A percentile compares a stretch with the other conserved stretches of the same genome.
Conservation (phyloP, 2,797 vertebrate genomes). For the Pantherophis alleghaniensis region DNA sequence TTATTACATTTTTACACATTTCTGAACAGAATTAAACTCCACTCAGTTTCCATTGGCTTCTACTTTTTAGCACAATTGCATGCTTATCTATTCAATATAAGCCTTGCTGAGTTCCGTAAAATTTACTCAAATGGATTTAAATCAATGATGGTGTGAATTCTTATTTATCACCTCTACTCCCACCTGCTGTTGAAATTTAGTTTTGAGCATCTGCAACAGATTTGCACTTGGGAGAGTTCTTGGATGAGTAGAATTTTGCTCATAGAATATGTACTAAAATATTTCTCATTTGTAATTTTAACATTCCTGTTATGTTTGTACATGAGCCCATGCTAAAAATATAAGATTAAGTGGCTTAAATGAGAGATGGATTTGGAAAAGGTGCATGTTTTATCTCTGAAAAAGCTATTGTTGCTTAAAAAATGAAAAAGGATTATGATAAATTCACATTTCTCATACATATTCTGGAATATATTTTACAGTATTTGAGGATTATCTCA, state of each 20-base stretch:
- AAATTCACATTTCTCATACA: background rate
- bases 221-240: background rate
- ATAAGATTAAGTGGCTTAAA: background rate
- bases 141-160: background rate
- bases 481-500: background rate
- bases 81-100: background rate
- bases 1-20: background rate
- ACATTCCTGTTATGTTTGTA: background rate
- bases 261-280: background rate
- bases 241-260: background rate
- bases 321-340: background rate
- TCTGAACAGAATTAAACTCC: background rate
- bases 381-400: background rate
- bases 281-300: background rate
- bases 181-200: background rate
- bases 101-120: background rate
- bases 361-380: background rate
- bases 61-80: background rate
- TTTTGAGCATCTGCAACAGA: background rate
- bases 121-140: background rate
- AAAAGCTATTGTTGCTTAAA: background rate
- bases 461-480: background rate
- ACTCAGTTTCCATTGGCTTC: background rate
- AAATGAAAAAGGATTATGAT: background rate
- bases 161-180: background rate